Percentiles rank a stretch among this genome's conserved stretches.
These are phyloP conservation scores for Myxocyprinus asiaticus DNA, from an alignment of 2,113 vertebrate genomes.

Conservation along the genomic window DNA sequence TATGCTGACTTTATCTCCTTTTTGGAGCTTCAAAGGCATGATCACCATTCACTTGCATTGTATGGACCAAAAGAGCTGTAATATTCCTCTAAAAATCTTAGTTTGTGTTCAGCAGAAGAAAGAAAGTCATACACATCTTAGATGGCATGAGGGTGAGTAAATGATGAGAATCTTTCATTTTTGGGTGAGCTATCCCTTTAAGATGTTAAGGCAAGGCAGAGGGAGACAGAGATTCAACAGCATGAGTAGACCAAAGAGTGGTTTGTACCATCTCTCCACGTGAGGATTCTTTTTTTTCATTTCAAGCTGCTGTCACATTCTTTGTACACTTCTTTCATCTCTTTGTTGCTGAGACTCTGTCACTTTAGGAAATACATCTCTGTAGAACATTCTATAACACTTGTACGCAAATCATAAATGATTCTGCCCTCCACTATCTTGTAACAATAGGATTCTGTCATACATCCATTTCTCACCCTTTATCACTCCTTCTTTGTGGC, in stretches of 20 bases:
- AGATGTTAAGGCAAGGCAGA: no score
- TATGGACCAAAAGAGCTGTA: no score
- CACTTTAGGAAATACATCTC: constrained; percentile 23
- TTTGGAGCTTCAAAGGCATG: no score
- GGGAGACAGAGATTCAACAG: no score
- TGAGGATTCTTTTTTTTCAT: constrained; percentile 28
- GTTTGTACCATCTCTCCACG: constrained; percentile 52
- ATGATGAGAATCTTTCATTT: no score
- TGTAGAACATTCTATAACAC: constrained; percentile 35
- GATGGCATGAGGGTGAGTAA: no score
- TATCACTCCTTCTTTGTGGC: background rate
- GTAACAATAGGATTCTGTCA: background rate
- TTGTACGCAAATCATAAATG: background rate
- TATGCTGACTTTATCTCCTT: no score
- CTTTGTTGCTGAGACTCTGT: constrained; percentile 26
- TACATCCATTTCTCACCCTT: background rate
- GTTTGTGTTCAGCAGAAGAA: no score
- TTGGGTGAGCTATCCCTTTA: no score
- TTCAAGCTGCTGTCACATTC: constrained; percentile 17
- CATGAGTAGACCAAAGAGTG: background rate
- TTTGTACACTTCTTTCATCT: constrained; percentile 27
- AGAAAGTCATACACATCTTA: no score
- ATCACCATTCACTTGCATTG: no score
- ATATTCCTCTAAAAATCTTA: no score
- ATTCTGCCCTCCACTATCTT: background rate